These are phyloP conservation scores for Scolanthus callimorphus DNA, from an alignment of 92 coral and sea anemone genomes.

Conservation along the genomic window DNA sequence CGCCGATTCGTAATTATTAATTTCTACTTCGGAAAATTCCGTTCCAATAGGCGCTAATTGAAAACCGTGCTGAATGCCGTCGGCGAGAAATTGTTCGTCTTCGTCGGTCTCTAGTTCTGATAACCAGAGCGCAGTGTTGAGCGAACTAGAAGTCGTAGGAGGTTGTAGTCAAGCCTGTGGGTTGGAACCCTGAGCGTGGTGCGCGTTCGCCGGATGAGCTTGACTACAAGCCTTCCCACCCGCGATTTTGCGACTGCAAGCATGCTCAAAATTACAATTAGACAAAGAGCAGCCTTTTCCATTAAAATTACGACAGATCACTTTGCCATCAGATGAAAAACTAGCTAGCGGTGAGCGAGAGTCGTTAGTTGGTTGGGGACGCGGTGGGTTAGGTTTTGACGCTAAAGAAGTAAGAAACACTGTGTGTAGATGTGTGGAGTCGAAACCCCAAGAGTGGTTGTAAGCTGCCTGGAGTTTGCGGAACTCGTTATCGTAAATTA, in stretches of 20 bases:
- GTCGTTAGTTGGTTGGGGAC: background rate
- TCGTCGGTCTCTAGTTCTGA: conserved; percentile 1
- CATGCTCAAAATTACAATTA: conserved; percentile 3
- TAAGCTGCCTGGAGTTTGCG: conserved; percentile 33
- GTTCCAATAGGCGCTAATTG: background rate
- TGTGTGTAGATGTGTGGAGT: conserved; percentile 45
- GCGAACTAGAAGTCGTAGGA: background rate
- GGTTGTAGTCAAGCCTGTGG: conserved; percentile 13
- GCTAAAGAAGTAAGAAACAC: conserved; percentile 17
- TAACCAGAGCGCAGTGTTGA: conserved; percentile 7
- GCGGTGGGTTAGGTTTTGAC: background rate
- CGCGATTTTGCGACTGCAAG: conserved; percentile 8
- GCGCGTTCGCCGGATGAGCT: conserved; percentile 6
- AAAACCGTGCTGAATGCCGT: conserved; percentile 8
- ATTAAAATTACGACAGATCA: conserved; percentile 19
- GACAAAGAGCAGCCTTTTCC: background rate
- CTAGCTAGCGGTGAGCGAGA: background rate
- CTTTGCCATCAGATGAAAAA: conserved; percentile 1
- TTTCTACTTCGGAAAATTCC: background rate
- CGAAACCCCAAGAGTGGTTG: conserved; percentile 32
- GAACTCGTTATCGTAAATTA: conserved; percentile 32
- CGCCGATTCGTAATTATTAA: conserved; percentile 1
- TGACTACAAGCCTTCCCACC: conserved; percentile 10
- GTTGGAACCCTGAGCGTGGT: background rate
- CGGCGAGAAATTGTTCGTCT: conserved; percentile 5